phyloP scores from a whole-genome alignment of 2,888 invertebrate species.

The Isotomurus palustris region DNA sequence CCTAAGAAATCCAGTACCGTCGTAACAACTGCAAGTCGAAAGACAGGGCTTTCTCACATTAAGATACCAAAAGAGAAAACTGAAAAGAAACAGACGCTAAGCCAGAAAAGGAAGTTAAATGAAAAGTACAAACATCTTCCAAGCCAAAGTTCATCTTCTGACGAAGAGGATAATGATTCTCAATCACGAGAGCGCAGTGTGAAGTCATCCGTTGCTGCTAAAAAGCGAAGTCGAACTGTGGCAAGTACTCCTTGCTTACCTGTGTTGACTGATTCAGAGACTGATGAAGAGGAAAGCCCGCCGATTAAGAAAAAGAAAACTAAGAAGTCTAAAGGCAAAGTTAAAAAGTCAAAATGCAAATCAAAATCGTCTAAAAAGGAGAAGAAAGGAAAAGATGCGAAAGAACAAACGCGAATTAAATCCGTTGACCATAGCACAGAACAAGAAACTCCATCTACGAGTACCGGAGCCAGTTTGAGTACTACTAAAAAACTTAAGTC shows the following conservation, averaged over 20 bases:
- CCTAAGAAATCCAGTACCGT: too few relatives aligned
- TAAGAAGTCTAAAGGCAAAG: slow-evolving; percentile 1
- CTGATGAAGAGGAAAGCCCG: background rate
- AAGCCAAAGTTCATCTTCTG: too few relatives aligned
- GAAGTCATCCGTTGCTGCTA: background rate
- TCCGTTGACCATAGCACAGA: too few relatives aligned
- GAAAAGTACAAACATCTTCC: background rate
- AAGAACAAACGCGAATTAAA: too few relatives aligned
- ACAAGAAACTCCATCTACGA: background rate
- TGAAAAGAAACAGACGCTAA: background rate
- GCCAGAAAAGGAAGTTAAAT: background rate
- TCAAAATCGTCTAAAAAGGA: background rate
- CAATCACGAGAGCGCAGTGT: too few relatives aligned
- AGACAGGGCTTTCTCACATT: too few relatives aligned
- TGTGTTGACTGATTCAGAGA: background rate
- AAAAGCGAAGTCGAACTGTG: background rate
- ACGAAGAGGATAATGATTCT: too few relatives aligned
- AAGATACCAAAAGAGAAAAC: background rate
- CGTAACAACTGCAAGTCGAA: too few relatives aligned
- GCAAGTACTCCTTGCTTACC: background rate
- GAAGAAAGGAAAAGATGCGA: background rate
- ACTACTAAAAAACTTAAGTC: background rate
- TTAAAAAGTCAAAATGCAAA: background rate
- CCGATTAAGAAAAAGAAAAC: background rate
- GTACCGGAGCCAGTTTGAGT: background rate